Conservation (phyloP, 2,113 vertebrate genomes). For the Sigmodon hispidus region DNA sequence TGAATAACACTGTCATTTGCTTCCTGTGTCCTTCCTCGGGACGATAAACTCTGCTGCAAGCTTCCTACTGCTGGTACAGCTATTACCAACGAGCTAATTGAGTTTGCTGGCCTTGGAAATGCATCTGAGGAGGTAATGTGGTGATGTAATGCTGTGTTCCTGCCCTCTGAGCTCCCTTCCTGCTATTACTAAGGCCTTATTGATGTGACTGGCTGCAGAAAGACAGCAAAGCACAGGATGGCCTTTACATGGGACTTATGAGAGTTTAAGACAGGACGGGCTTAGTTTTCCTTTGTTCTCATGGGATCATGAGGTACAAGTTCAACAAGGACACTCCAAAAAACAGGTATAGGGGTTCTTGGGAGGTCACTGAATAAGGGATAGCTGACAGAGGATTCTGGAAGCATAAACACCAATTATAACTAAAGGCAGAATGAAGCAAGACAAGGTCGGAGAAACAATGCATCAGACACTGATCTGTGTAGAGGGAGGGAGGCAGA, state of each 20-base stretch:
- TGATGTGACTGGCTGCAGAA: slow-evolving; percentile 34
- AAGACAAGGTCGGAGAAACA: background rate
- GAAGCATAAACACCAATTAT: background rate
- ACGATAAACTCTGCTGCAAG: background rate
- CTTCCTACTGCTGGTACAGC: slow-evolving; percentile 27
- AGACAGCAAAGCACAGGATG: background rate
- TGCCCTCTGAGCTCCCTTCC: slow-evolving; percentile 50
- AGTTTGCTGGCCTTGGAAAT: slow-evolving; percentile 70
- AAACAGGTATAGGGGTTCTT: background rate
- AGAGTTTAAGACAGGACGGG: background rate
- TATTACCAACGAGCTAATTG: slow-evolving; percentile 59
- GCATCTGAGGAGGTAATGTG: slow-evolving; percentile 62
- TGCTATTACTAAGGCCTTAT: slow-evolving; percentile 28
- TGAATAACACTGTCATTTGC: background rate
- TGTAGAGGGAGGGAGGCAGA: background rate
- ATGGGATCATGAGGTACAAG: background rate
- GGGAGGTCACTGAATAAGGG: background rate
- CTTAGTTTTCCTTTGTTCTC: background rate
- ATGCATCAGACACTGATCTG: background rate
- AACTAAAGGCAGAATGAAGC: background rate
- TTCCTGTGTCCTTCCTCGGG: background rate
- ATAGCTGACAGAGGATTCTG: background rate
- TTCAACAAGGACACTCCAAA: background rate
- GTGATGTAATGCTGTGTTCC: slow-evolving; percentile 59
- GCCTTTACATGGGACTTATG: background rate